Conservation (phyloP, 2,888 invertebrate genomes). For the Oxytorus armatus region DNA sequence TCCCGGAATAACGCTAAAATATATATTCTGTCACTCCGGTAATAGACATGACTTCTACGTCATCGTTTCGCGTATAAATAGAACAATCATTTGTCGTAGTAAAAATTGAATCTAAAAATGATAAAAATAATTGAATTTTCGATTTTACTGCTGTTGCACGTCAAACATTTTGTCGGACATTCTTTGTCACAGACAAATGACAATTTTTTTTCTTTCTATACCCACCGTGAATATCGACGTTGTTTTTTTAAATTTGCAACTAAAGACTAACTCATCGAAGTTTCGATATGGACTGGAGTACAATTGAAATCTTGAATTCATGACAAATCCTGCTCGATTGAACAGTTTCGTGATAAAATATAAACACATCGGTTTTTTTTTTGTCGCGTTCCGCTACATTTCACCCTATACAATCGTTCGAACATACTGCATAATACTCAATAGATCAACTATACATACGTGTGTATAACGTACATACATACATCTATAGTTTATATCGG, state of each 20-base stretch:
- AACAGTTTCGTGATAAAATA: slow-evolving; percentile 18
- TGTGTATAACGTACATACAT: slow-evolving; percentile 6
- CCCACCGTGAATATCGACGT: neutral
- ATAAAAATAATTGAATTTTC: neutral
- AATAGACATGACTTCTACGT: neutral
- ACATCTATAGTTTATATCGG: slow-evolving; percentile 28
- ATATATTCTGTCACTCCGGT: neutral
- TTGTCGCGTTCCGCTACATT: slow-evolving; percentile 32
- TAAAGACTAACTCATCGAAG: too few relatives aligned
- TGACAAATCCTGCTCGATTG: slow-evolving; percentile 5
- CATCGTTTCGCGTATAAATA: neutral
- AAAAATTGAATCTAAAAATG: neutral
- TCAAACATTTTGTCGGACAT: neutral
- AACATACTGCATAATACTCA: slow-evolving; percentile 25
- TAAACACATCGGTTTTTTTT: slow-evolving; percentile 30
- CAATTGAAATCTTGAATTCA: neutral
- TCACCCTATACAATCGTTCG: slow-evolving; percentile 27
- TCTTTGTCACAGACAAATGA: neutral
- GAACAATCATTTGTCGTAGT: neutral
- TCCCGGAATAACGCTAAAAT: slow-evolving; percentile 36
- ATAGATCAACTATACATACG: slow-evolving; percentile 17
- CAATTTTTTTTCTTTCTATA: neutral
- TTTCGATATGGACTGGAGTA: neutral
- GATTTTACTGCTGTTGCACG: neutral
- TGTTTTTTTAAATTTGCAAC: neutral